Evolutionary conservation across 2,113 vertebrate species (phyloP).

Genomic region (Ailurus styani): DNA sequence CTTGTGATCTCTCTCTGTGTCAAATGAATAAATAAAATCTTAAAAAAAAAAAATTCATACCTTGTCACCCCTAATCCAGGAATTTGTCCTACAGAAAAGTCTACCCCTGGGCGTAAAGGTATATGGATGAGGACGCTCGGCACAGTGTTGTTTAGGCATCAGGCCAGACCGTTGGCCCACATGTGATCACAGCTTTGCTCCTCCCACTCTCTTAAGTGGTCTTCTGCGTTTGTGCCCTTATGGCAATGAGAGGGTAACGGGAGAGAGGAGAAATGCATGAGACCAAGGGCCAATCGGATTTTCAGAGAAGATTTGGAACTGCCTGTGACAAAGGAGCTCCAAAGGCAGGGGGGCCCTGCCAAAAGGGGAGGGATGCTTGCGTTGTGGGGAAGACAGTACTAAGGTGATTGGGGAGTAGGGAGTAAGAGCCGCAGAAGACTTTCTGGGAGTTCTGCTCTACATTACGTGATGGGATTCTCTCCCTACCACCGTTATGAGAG

Average conservation of each 20-base stretch:
- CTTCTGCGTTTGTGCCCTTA: neutral
- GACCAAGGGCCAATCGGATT: neutral
- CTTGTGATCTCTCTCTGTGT: too few species aligned
- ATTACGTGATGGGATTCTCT: neutral
- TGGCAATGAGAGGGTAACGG: neutral
- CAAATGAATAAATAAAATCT: too few species aligned
- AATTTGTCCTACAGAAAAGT: neutral
- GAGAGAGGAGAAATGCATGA: neutral
- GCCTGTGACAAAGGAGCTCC: neutral
- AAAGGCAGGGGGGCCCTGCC: neutral
- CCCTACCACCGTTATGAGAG: neutral
- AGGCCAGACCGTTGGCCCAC: too few species aligned
- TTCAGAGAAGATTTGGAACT: neutral
- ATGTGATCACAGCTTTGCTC: neutral
- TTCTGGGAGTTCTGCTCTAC: neutral
- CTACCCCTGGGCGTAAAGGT: neutral
- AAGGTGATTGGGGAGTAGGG: neutral
- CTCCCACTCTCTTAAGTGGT: neutral
- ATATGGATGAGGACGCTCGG: neutral
- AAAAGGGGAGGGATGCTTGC: neutral
- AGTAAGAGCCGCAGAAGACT: neutral
- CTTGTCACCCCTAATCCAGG: neutral
- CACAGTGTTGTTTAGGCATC: neutral
- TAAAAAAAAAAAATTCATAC: neutral
- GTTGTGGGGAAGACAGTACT: neutral